phyloP scores from a whole-genome alignment of 2,113 vertebrate species.

The Apodemus speciosus region DNA sequence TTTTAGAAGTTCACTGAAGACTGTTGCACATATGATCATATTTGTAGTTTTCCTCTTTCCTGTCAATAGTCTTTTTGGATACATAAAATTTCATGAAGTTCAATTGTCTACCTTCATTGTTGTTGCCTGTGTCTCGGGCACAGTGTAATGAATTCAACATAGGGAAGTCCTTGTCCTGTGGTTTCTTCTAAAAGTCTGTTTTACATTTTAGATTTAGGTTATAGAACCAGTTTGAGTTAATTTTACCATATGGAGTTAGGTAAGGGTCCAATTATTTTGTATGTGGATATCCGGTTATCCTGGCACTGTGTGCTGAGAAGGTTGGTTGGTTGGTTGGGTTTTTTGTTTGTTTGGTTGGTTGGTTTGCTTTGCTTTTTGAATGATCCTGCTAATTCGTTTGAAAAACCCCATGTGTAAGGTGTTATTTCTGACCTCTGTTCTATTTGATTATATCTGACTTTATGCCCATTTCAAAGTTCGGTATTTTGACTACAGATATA shows the following conservation, averaged over 20 bases:
- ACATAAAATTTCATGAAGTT: background rate
- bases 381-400: background rate
- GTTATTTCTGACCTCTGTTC: background rate
- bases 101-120: background rate
- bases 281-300: background rate
- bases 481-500: background rate
- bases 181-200: background rate
- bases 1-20: background rate
- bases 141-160: background rate
- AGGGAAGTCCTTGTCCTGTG: background rate
- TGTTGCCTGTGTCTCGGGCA: background rate
- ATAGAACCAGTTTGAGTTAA: background rate
- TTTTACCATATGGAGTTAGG: background rate
- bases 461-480: background rate
- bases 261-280: background rate
- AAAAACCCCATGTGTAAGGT: background rate
- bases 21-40: background rate
- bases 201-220: background rate
- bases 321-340: background rate
- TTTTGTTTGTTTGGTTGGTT: no score
- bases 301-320: background rate
- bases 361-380: background rate
- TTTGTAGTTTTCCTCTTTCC: background rate
- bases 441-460: background rate
- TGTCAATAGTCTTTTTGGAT: background rate